Conservation (phyloP, 2,113 vertebrate species). For the Gymnorhina tibicen region DNA sequence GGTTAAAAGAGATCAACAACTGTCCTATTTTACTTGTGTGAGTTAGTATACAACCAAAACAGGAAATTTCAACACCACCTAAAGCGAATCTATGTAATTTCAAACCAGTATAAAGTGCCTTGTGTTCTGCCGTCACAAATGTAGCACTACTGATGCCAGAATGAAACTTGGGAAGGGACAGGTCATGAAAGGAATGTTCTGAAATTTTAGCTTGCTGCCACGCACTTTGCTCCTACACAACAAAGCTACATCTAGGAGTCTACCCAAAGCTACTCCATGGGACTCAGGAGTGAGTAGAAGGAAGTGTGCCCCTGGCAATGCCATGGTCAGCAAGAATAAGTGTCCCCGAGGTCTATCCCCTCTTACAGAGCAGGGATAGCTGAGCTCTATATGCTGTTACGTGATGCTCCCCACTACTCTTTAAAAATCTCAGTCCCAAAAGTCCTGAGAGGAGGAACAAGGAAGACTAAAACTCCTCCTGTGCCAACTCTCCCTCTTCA, state of each 20-base stretch:
- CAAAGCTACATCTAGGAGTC: neutral
- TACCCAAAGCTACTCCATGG: neutral
- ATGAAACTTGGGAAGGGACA: neutral
- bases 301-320: neutral
- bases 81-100: neutral
- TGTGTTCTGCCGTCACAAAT: neutral
- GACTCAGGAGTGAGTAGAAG: neutral
- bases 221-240: neutral
- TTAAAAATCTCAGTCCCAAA: neutral
- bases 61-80: neutral
- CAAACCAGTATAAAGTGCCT: neutral
- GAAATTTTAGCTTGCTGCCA: neutral
- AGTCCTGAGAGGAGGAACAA: neutral
- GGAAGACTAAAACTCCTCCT: neutral
- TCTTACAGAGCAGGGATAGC: neutral
- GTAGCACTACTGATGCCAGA: neutral
- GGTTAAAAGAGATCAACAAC: neutral
- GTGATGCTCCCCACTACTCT: neutral
- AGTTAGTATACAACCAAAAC: neutral
- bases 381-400: rapidly evolving
- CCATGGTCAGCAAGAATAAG: neutral
- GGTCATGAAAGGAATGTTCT: neutral
- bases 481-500: neutral
- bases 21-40: neutral
- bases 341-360: rapidly evolving